Conservation (phyloP, 2,113 vertebrate species). For the Scatophagus argus region DNA sequence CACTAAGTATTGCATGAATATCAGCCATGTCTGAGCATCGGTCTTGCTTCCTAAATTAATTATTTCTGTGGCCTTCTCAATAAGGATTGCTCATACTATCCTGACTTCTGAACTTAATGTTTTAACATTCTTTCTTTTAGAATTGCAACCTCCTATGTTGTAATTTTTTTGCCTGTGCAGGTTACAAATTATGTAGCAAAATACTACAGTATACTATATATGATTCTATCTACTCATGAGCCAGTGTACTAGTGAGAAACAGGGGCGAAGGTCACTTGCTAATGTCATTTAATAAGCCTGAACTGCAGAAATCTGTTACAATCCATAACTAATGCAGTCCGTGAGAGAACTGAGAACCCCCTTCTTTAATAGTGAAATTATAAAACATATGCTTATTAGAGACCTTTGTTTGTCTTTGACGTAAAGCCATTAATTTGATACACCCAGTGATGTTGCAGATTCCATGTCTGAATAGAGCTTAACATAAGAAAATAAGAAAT, state of each 20-base stretch:
- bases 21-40: no score
- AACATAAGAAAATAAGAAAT: background rate
- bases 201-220: background rate
- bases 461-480: background rate
- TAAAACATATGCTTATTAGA: background rate
- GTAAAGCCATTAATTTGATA: background rate
- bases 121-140: no score
- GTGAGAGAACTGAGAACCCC: background rate
- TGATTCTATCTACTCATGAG: background rate
- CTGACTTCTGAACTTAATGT: background rate
- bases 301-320: background rate
- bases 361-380: background rate
- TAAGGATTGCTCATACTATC: background rate
- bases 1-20: no score
- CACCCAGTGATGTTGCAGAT: background rate
- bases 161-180: background rate
- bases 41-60: background rate
- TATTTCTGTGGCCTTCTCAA: background rate
- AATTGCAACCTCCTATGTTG: background rate
- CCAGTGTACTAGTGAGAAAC: no score
- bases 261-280: background rate
- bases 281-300: slow-evolving; percentile 2
- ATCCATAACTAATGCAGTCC: background rate
- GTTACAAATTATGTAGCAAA: background rate
- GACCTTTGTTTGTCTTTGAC: background rate